These are phyloP conservation scores for Bubalus kerabau DNA, from an alignment of 2,113 vertebrate species.

Conservation along the genomic window DNA sequence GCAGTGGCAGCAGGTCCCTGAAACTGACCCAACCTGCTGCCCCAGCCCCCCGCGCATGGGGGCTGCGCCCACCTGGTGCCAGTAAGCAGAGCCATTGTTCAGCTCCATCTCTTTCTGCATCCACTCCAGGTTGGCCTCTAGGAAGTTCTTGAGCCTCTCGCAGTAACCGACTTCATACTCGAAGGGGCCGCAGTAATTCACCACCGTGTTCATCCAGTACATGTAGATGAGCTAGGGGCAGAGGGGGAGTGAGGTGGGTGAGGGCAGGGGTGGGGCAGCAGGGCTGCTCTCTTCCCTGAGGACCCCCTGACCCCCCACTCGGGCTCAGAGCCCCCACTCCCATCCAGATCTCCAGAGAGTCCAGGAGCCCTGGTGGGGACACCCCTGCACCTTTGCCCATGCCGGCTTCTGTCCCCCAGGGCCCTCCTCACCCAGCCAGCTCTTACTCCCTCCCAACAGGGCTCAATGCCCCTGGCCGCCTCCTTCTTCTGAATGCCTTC, in stretches of 20 bases:
- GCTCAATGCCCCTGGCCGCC: rapidly evolving
- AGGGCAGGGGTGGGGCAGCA: rapidly evolving
- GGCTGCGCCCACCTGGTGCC: conserved; percentile 89
- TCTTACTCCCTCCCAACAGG: rapidly evolving
- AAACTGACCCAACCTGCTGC: not conserved
- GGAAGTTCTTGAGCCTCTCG: conserved; percentile 86
- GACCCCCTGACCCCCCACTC: rapidly evolving
- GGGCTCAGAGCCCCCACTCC: not conserved
- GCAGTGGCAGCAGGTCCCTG: rapidly evolving
- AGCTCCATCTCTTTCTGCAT: conserved; percentile 83
- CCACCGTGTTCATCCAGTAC: conserved; percentile 97
- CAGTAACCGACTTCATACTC: conserved; percentile 85
- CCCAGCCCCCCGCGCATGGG: rapidly evolving
- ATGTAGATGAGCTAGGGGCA: conserved; percentile 90
- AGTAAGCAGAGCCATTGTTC: conserved; percentile 81
- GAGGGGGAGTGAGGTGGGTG: rapidly evolving
- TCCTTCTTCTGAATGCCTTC: not conserved
- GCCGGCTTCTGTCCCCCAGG: rapidly evolving
- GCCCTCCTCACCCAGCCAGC: not conserved
- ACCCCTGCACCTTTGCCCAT: not conserved
- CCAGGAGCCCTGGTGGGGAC: not conserved
- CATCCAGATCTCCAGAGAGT: not conserved
- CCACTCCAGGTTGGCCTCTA: conserved; percentile 90
- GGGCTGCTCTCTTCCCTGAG: not conserved
- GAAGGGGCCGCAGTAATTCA: conserved; percentile 91